A percentile compares a stretch with the other conserved stretches of the same genome.
Evolutionary conservation across 2,113 vertebrate species (phyloP).

Genomic region (pig (Sus scrofa)): T2T-Sscrofa CM000812.6:221287001-221287500

Average conservation of each 20-base stretch:
- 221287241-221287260: background rate
- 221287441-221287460: background rate
- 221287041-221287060: background rate
- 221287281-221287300: background rate
- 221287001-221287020: background rate
- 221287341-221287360: background rate
- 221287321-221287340: background rate
- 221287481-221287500: background rate
- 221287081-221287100: background rate
- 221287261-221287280: background rate
- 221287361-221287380: background rate
- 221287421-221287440: background rate
- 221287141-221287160: background rate
- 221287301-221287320: background rate
- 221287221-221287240: background rate
- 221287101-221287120: background rate
- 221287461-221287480: background rate
- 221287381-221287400: background rate
- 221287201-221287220: background rate
- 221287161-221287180: background rate
- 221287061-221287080: background rate
- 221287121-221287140: background rate
- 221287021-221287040: background rate
- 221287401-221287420: background rate
- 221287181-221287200: background rate